phyloP scores from a whole-genome alignment of 64 coral and sea anemone species.

The Dendrophyllia cribrosa region DNA sequence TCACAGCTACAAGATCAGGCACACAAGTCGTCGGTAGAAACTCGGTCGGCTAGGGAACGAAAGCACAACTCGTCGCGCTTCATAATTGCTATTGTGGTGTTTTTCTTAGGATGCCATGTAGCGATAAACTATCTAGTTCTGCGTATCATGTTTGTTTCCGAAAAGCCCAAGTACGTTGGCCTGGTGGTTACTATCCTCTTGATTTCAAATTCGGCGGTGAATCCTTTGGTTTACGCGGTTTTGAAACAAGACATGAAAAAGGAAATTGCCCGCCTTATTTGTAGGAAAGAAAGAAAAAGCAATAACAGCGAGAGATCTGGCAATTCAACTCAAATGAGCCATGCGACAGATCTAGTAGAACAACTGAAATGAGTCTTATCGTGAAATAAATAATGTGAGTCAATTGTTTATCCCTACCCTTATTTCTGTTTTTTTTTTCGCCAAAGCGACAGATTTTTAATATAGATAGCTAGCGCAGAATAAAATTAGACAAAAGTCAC shows the following conservation, averaged over 20 bases:
- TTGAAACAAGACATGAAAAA: not conserved
- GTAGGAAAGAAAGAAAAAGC: not conserved
- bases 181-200: not conserved
- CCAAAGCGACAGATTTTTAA: too few species aligned
- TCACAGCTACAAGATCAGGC: not conserved
- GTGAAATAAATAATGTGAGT: too few species aligned
- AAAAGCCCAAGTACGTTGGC: not conserved
- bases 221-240: constrained; percentile 10
- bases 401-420: too few species aligned
- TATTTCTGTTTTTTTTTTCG: too few species aligned
- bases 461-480: too few species aligned
- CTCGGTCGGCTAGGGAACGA: not conserved
- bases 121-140: not conserved
- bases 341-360: too few species aligned
- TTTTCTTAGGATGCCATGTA: not conserved
- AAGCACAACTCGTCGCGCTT: not conserved
- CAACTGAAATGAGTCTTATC: too few species aligned
- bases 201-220: not conserved
- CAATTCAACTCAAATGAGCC: too few species aligned
- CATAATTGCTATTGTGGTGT: not conserved
- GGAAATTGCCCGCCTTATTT: not conserved
- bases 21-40: not conserved
- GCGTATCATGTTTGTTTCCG: not conserved
- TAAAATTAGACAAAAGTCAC: too few species aligned
- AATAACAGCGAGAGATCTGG: too few species aligned